Conservation (phyloP, 1,140 invertebrate genomes). For the Brachionus plicatilis region DNA sequence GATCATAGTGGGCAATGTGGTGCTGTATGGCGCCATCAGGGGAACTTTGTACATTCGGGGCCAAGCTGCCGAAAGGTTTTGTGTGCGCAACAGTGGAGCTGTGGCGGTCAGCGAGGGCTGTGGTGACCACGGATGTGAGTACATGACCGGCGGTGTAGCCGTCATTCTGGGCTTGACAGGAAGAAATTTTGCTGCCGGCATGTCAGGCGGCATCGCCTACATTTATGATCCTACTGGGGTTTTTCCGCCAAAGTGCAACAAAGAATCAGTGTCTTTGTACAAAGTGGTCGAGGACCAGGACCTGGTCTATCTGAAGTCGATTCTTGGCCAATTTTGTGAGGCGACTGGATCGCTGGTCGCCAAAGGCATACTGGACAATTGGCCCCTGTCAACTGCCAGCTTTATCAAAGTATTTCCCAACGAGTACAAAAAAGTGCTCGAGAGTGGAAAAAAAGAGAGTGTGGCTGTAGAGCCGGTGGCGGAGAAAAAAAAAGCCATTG, state of each 20-base stretch:
- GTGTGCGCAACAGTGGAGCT: conserved; percentile 92
- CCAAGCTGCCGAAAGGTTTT: conserved; percentile 93
- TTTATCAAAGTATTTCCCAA: conserved; percentile 73
- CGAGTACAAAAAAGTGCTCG: conserved; percentile 30
- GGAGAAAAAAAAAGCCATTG: not conserved
- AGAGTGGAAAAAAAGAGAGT: conserved; percentile 2
- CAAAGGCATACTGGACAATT: conserved; percentile 69
- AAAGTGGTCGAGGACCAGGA: conserved; percentile 74
- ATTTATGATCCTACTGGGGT: conserved; percentile 76
- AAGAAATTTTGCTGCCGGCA: conserved; percentile 95
- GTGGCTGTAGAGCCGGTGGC: not conserved
- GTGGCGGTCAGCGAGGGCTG: conserved; percentile 84
- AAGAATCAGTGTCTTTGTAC: conserved; percentile 79
- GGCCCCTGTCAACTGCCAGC: conserved; percentile 69
- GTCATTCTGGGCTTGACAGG: conserved; percentile 88
- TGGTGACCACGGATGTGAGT: conserved; percentile 98
- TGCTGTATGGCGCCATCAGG: conserved; percentile 89
- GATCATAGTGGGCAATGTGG: conserved; percentile 96
- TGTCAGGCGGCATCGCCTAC: conserved; percentile 95
- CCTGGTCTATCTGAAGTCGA: conserved; percentile 68
- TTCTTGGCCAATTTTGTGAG: conserved; percentile 78
- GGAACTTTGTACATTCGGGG: conserved; percentile 91
- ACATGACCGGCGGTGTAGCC: conserved; percentile 92
- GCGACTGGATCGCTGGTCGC: conserved; percentile 85
- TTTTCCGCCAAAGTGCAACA: conserved; percentile 71